Percentiles rank a stretch among this genome's conserved stretches.
Conservation (phyloP, 2,888 invertebrate genomes). For the Idaea straminata region DNA sequence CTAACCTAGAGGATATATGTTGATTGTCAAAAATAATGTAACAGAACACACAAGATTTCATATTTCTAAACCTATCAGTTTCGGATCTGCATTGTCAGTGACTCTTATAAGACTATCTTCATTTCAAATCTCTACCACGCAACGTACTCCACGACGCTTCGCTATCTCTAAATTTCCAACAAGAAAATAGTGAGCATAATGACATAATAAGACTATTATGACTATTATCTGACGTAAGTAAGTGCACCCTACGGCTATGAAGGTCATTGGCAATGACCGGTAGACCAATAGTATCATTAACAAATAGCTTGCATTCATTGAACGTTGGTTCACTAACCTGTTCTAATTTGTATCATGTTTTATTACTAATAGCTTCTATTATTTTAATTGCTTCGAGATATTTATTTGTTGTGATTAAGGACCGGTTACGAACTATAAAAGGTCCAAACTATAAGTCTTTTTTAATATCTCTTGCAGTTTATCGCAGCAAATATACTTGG, state of each 20-base stretch:
- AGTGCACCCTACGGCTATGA: conserved; percentile 36
- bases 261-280: conserved; percentile 51
- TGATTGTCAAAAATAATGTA: too few relatives aligned
- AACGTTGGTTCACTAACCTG: conserved; percentile 17
- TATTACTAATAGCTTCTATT: neutral
- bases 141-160: neutral
- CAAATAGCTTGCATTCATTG: conserved; percentile 52
- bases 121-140: neutral
- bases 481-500: too few relatives aligned
- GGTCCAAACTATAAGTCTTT: too few relatives aligned
- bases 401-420: neutral
- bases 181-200: conserved; percentile 9
- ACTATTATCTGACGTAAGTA: conserved; percentile 30
- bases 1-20: too few relatives aligned
- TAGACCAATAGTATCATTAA: conserved; percentile 46
- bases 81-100: neutral
- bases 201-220: conserved; percentile 23
- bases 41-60: too few relatives aligned
- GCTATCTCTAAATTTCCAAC: neutral
- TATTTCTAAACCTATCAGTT: too few relatives aligned
- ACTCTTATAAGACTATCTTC: neutral
- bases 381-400: neutral
- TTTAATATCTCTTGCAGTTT: too few relatives aligned
- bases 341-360: conserved; percentile 7
- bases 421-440: neutral